These are phyloP conservation scores for Leontopithecus rosalia DNA, from an alignment of 2,797 vertebrate genomes.

Conservation along the genomic window DNA sequence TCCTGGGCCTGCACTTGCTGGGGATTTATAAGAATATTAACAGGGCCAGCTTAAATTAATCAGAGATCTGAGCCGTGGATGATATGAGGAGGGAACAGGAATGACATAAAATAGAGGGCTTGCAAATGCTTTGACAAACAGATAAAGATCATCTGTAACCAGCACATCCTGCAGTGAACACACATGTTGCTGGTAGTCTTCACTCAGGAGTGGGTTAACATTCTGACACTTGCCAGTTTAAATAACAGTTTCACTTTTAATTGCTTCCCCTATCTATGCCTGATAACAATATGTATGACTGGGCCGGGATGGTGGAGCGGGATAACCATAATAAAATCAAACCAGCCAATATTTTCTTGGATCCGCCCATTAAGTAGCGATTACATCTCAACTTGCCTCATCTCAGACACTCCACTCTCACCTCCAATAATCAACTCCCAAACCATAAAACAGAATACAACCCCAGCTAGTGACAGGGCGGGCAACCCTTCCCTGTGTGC, in stretches of 20 bases:
- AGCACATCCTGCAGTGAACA: not conserved
- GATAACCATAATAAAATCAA: not conserved
- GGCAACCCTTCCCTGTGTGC: not conserved
- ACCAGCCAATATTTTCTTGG: not conserved
- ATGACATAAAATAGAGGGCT: not conserved
- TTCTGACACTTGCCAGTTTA: not conserved
- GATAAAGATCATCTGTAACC: not conserved
- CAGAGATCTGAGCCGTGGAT: not conserved
- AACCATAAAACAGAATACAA: not conserved
- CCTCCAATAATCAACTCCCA: not conserved
- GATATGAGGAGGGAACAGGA: not conserved
- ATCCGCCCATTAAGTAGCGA: not conserved
- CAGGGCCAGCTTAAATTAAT: not conserved
- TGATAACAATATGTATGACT: not conserved
- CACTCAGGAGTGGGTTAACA: not conserved
- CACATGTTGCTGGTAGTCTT: not conserved
- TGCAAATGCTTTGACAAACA: conserved; percentile 4
- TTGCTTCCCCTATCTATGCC: conserved; percentile 6
- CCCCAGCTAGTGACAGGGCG: not conserved
- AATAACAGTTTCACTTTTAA: not conserved
- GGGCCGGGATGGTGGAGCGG: not conserved
- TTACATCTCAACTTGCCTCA: not conserved
- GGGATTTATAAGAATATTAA: not conserved
- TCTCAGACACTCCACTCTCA: not conserved
- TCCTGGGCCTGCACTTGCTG: not conserved